Evolutionary conservation across 23 tunicate species (phyloP).

Genomic region (Oikopleura dioica): DNA sequence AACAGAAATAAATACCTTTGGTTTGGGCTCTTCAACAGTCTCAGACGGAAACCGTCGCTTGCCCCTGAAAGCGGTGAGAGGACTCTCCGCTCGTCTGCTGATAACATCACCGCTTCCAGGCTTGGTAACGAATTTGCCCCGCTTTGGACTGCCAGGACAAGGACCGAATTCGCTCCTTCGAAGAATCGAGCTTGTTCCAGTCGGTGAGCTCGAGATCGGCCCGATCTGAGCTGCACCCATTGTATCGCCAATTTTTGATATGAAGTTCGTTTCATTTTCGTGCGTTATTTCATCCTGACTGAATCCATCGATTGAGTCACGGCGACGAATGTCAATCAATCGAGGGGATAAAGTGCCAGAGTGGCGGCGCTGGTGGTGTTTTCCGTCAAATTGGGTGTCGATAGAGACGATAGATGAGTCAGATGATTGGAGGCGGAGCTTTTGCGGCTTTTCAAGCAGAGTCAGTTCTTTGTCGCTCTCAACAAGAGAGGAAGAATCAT

Average conservation of each 20-base stretch:
- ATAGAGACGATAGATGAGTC: too few species aligned
- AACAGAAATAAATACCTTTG: not conserved
- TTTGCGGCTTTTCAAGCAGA: too few species aligned
- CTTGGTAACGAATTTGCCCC: not conserved
- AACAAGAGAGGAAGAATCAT: too few species aligned
- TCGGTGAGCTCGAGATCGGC: not conserved
- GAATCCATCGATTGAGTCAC: conserved; percentile 2
- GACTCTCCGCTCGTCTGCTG: not conserved
- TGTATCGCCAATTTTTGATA: not conserved
- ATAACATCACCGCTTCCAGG: not conserved
- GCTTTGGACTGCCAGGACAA: not conserved
- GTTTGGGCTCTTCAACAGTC: not conserved
- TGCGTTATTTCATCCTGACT: not conserved
- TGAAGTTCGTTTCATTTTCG: not conserved
- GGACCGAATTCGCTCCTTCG: not conserved
- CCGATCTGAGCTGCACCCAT: not conserved
- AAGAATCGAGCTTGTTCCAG: not conserved
- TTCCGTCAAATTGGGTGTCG: too few species aligned
- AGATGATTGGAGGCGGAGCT: too few species aligned
- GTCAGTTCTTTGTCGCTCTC: too few species aligned
- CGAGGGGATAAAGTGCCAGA: conserved; percentile 4
- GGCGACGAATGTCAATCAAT: not conserved
- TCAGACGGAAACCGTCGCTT: not conserved
- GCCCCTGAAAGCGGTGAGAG: not conserved
- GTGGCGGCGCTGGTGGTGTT: not conserved